These are phyloP conservation scores for Myotis findleyi DNA, from an alignment of 2,797 vertebrate species.

Conservation along the genomic window DNA sequence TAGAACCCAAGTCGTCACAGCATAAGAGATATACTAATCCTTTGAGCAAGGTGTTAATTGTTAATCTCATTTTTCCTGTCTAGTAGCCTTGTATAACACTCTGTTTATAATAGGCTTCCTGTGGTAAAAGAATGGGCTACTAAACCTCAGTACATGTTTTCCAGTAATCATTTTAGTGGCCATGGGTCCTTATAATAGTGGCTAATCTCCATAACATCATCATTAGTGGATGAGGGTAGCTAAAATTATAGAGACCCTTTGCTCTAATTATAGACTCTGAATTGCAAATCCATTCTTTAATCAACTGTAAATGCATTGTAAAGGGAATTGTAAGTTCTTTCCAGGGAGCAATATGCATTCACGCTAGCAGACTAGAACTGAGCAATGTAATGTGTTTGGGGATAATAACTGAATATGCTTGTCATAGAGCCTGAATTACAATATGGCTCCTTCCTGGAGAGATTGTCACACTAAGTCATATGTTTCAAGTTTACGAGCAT, in stretches of 20 bases:
- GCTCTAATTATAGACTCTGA: constrained; percentile 73
- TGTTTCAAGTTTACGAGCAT: background rate
- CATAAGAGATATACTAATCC: constrained; percentile 69
- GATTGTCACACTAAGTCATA: background rate
- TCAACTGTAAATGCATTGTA: constrained; percentile 72
- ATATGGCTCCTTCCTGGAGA: constrained; percentile 1
- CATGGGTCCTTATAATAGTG: constrained; percentile 74
- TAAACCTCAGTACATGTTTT: constrained; percentile 75
- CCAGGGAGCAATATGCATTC: constrained; percentile 79
- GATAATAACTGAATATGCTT: constrained; percentile 52
- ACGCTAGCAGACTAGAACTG: constrained; percentile 66
- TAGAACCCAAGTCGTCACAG: constrained; percentile 49
- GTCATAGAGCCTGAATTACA: constrained; percentile 27
- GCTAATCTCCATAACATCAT: constrained; percentile 80
- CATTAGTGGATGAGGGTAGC: constrained; percentile 76
- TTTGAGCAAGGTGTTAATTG: constrained; percentile 83
- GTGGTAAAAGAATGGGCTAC: constrained; percentile 60
- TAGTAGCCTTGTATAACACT: constrained; percentile 72
- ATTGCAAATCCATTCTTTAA: constrained; percentile 75
- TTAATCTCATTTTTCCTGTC: constrained; percentile 82
- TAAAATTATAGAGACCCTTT: constrained; percentile 79
- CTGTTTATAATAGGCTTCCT: constrained; percentile 73
- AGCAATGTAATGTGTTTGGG: constrained; percentile 69
- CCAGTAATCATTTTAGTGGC: constrained; percentile 75
- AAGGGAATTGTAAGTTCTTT: constrained; percentile 79